Base-by-base conservation (phyloP, 2,888 invertebrate species). In the Drosophila demipolita region DNA sequence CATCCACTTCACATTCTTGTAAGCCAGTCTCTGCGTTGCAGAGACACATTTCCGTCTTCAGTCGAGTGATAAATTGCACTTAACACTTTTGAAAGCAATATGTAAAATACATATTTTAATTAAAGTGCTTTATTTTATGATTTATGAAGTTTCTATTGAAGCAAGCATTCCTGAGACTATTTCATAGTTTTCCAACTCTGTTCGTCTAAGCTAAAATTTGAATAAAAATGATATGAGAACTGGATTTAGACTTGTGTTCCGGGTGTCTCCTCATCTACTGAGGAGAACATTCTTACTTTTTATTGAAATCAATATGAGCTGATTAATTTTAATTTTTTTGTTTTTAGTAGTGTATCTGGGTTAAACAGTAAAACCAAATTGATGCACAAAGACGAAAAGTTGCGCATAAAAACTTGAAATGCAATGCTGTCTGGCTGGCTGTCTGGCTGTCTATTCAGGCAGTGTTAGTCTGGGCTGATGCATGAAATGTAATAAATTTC, bases 401-500 rank as follows among this genome's bases (percentile, higher is more conserved):
- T n/a, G n/a, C n/a, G n/a, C n/a, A n/a, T n/a, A n/a, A n/a, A n/a
- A n/a, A n/a, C n/a, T n/a, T n/a, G n/a, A n/a, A n/a, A n/a, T n/a
- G n/a, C n/a, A n/a, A n/a, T n/a, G 36, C 15, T 79, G 55, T 33
- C 15, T 78, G 55, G 75, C 53, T 48, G 60, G 6, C 26, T 50
- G 60, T 26, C 23, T 72, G 58, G 78, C 55, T 49, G 55, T 17
- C 48, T 53, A 45, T 36, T 60, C 60, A 48, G 40, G n/a, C 67
- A 55, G 50, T 48, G 59, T 53, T 53, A 45, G 65, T 50, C 67
- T 48, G 75, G 78, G 69, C 82, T 85, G 89, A 85, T 87, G 88
- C 87, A 87, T 87, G 87, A 87, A 87, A 87, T 86, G 87, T 87
- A 87, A 87, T 87, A 87, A 87, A 87, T 89, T 87, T 87, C 80